phyloP scores from a whole-genome alignment of 2,888 invertebrate genomes.

The Ptilodon capucinus region DNA sequence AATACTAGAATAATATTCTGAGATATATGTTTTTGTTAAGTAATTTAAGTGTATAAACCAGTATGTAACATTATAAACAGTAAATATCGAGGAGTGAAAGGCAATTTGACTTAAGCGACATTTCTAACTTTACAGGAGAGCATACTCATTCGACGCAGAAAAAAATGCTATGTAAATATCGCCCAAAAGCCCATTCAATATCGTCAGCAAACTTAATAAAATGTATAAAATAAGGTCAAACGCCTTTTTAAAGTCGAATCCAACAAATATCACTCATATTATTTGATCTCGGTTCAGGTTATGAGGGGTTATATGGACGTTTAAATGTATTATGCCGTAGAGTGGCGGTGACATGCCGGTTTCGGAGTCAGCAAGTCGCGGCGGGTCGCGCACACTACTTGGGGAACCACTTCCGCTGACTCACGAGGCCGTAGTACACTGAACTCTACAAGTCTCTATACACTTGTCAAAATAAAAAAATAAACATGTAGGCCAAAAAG shows the following conservation, averaged over 20 bases:
- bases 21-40: too few species aligned
- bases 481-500: too few species aligned
- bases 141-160: too few species aligned
- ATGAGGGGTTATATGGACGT: slow-evolving; percentile 16
- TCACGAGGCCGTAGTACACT: slow-evolving; percentile 41
- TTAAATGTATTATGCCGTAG: slow-evolving; percentile 7
- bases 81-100: too few species aligned
- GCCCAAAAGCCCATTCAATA: too few species aligned
- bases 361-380: slow-evolving; percentile 47
- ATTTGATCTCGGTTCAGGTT: slow-evolving; percentile 19
- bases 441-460: slow-evolving; percentile 4
- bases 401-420: slow-evolving; percentile 45
- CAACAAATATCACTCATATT: neutral
- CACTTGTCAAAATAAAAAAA: neutral
- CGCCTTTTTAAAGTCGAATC: neutral
- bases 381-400: slow-evolving; percentile 47
- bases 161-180: too few species aligned
- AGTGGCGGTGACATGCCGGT: slow-evolving; percentile 37
- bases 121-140: too few species aligned
- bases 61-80: too few species aligned
- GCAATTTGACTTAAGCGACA: too few species aligned
- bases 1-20: too few species aligned
- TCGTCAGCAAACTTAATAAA: too few species aligned
- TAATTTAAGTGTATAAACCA: too few species aligned
- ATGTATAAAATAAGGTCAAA: neutral